phyloP scores from a whole-genome alignment of 2,888 invertebrate species.

The Amphipoea oculea region DNA sequence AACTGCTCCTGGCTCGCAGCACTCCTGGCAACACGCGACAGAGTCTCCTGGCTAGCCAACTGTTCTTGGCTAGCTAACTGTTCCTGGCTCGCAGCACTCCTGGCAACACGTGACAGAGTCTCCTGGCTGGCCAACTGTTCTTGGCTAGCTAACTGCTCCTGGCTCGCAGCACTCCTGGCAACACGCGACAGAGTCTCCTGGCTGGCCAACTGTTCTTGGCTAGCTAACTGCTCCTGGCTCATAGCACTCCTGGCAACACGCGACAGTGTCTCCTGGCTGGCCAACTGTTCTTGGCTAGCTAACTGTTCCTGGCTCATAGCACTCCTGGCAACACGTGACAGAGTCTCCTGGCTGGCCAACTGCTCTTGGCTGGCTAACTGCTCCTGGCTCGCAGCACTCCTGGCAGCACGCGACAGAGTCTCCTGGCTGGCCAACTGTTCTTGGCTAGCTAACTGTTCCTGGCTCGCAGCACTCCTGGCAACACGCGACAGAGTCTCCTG shows the following conservation, averaged over 20 bases:
- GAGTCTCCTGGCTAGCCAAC: slow-evolving; percentile 14
- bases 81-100: slow-evolving; percentile 3
- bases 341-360: slow-evolving; percentile 4
- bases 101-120: not conserved
- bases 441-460: not conserved
- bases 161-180: slow-evolving; percentile 2
- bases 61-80: not conserved
- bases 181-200: slow-evolving; percentile 8
- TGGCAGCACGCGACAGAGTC: slow-evolving; percentile 1
- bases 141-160: not conserved
- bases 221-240: slow-evolving; percentile 1
- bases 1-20: slow-evolving; percentile 3
- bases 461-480: slow-evolving; percentile 1
- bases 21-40: slow-evolving; percentile 19
- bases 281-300: not conserved
- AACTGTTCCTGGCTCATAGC: not conserved
- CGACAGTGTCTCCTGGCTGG: not conserved
- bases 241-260: slow-evolving; percentile 1
- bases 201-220: slow-evolving; percentile 8
- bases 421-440: slow-evolving; percentile 4
- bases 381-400: not conserved
- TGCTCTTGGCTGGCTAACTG: slow-evolving; percentile 10
- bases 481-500: not conserved
- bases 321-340: slow-evolving; percentile 5
- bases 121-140: too few species aligned